Evolutionary conservation across 64 coral and sea anemone genomes (phyloP).

Genomic region (Porites lutea): DNA sequence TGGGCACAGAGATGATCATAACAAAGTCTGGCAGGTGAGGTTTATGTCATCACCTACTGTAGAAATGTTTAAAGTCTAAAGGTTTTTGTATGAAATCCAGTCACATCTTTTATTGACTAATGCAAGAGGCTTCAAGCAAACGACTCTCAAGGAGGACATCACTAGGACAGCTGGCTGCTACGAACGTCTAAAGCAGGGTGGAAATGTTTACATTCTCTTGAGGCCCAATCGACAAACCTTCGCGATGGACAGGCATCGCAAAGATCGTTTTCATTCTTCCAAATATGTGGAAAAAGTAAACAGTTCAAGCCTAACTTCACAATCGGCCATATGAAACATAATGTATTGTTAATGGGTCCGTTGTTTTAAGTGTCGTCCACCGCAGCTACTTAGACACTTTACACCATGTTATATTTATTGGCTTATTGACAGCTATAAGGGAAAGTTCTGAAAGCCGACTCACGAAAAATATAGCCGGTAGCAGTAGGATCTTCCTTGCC

Average conservation of each 20-base stretch:
- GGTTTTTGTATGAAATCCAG: not conserved
- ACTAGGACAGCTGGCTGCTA: not conserved
- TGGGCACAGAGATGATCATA: slow-evolving; percentile 99
- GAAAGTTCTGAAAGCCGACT: not conserved
- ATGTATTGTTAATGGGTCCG: slow-evolving; percentile 4
- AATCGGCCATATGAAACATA: not conserved
- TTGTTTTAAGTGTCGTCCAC: slow-evolving; percentile 6
- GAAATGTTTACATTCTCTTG: not conserved
- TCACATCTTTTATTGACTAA: not conserved
- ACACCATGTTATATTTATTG: slow-evolving; percentile 50
- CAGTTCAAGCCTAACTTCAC: not conserved
- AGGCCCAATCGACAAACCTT: not conserved
- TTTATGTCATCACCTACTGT: not conserved
- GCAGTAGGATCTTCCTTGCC: not conserved
- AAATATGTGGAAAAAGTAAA: not conserved
- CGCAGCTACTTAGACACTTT: slow-evolving; percentile 10
- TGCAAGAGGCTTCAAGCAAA: not conserved
- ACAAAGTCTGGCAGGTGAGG: slow-evolving; percentile 97
- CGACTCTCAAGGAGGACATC: not conserved
- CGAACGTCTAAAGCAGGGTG: not conserved
- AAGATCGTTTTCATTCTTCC: not conserved
- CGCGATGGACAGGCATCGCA: not conserved
- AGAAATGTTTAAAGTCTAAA: too few relatives aligned
- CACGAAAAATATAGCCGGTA: slow-evolving; percentile 21
- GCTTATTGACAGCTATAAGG: slow-evolving; percentile 46